Evolutionary conservation across 1,140 invertebrate species (phyloP), one percentile per base, ranked within the genome.

Genomic region (Drosophila takahashii): DNA sequence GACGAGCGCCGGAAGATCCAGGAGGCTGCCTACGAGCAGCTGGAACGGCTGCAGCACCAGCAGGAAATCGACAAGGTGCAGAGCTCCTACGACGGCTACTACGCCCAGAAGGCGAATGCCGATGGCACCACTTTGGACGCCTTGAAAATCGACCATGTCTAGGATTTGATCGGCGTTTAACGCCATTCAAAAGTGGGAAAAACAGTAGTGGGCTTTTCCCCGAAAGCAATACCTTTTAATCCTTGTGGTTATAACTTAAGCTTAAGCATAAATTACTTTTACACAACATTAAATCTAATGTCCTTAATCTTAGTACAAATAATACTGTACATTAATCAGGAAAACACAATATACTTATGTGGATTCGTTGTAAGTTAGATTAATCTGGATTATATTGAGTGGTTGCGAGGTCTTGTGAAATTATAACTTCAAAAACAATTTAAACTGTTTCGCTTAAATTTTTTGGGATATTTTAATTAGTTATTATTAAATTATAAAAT

Each of bases 41-140:
- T 91, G 6, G 56, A 91, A 13, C 77, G 75, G 42, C 42, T 91
- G 48, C 73, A 91, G 47, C 56, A 78, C 16, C 77, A 89, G 54
- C 79, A 89, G 61, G 90, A 89, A 32, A 71, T 90, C 32, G 84
- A 90, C 16, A 89, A 84, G 48, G 79, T 54, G n/a, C 85, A 89
- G 50, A 78, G 65, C 65, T 85, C 85, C 44, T 89, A 89, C 51
- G 84, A 89, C 42, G 85, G 85, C 47, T 89, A 89, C 56, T 89
- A 74, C 47, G 84, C 84, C 1, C 84, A 89, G 48, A 89, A 90
- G 44, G 85, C 77, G 1, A 34, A 52, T 8, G 73, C 66, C 15
- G 85, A 90, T 9, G 84, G 80, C 41, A 60, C 51, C 53, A 70
- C 11, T 8, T 42, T 89, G 36, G 84, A 87, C 34, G 76, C 65